Base-by-base conservation (phyloP, 2,113 vertebrate genomes). In the Ascaphus truei region DNA sequence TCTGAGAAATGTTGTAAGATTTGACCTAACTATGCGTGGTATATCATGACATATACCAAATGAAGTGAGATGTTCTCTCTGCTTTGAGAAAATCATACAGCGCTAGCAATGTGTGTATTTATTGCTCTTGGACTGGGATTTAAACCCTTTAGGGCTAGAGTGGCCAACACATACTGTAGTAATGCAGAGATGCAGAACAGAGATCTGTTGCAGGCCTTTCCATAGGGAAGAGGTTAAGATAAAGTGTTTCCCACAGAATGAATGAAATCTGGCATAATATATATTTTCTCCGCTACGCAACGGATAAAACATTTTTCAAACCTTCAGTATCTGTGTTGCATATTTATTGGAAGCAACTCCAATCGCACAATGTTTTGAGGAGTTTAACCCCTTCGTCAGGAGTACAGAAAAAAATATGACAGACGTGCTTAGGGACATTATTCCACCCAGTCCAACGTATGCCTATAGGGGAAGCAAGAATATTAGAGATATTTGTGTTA, bases 61-160 rank as follows among this genome's bases (percentile, higher is more conserved):
- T 15, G 1, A 36, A 59, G 6, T 1, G 1, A 8, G 0, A 1
- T 55, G 7, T 41, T 57, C 30, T 41, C 29, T 47, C 62, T 37
- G 34, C 18, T 52, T 33, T 58, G 53, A 68, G 29, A 39, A 41
- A 57, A 47, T 58, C 26, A 47, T 27, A 47, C 41, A 34, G 39
- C 4, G 53, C 65, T 58, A 68, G 47, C 53, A 58, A 15, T 58
- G 56, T 58, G 65, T 68, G 65, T 47, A 57, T 58, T 68, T 68
- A 58, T 68, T 47, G 39, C 53, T 67, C 45, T 67, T 64, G 45
- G 62, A 36, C 33, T 27, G n/a, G n/a, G 51, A 52, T 64, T 30
- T 64, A 64, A 52, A 52, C 43, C 22, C 51, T 52, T 64, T 37
- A 25, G 48, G 62, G 47, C 33, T 50, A 10, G 9, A 39, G 33